Conservation (phyloP, 2,113 vertebrate species). For the Nannobrachium achirus region DNA sequence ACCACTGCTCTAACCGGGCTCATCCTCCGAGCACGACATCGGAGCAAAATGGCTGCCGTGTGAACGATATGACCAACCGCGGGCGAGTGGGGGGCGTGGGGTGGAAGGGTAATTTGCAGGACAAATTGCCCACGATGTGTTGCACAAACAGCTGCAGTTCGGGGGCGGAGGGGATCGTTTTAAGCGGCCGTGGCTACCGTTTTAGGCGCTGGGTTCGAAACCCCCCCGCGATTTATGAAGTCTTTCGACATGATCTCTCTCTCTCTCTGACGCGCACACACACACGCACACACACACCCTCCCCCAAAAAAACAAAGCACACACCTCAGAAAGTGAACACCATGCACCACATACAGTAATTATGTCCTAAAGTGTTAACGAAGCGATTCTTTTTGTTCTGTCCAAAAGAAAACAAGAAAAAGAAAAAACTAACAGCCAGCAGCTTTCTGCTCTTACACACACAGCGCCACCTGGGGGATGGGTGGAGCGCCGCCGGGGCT, state of each 20-base stretch:
- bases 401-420: constrained; percentile 43
- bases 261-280: constrained; percentile 12
- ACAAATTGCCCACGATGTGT: constrained; percentile 23
- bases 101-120: constrained; percentile 27
- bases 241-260: constrained; percentile 39
- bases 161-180: background rate
- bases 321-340: constrained; percentile 32
- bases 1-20: too few species aligned
- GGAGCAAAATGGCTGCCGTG: too few species aligned
- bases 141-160: constrained; percentile 23
- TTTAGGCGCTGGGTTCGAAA: constrained; percentile 1
- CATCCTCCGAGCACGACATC: too few species aligned
- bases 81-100: too few species aligned
- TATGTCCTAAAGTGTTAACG: too few species aligned
- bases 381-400: too few species aligned
- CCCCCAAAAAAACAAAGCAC: constrained; percentile 19
- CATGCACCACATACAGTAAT: constrained; percentile 42
- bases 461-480: constrained; percentile 74
- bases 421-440: constrained; percentile 54
- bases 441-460: constrained; percentile 78
- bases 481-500: constrained; percentile 75
- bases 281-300: constrained; percentile 23
- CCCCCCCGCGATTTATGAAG: background rate
- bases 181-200: background rate
- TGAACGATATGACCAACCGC: too few species aligned